Base-by-base conservation (phyloP, 2,113 vertebrate genomes). In the Stigmatopora argus region DNA sequence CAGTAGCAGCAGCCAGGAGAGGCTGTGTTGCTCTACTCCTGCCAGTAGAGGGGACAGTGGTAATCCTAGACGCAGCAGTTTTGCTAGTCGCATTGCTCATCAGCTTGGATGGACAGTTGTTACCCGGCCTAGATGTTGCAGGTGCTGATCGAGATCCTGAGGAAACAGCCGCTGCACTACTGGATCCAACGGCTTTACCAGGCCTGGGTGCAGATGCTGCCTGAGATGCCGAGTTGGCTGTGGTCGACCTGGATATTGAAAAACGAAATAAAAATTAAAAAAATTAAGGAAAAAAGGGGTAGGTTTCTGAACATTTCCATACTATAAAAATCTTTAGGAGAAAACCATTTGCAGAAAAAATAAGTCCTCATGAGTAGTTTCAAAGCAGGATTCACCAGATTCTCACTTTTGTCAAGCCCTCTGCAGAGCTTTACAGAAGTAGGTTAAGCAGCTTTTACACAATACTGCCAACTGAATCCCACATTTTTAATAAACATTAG, bases 41-140 rank as follows among this genome's bases (percentile, higher is more conserved):
- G 68, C 80, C 87, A 85, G 81, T 62, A 87, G 87, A 73, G 66
- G 86, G 71, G 0, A 83, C 74, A 68, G 79, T 61, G 41, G 80
- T 44, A 1, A 68, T 70, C 78, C 72, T 85, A 26, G 80, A 70
- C n/a, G 77, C 45, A 23, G 79, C 2, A 0, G 79, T 65, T 72
- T 75, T 84, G 34, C 58, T 44, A 52, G 72, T 23, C 34, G 71
- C 35, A 11, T 69, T 18, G 5, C 76, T 41, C 7, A 72, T 66
- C 56, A 74, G 63, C 73, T 76, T 90, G 34, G 72, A 19, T 56
- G 75, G 3, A 19, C 78, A 60, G 56, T 79, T 52, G 4, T 79
- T 56, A n/a, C 38, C 59, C 19, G 78, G 60, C 64, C 78, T 89
- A 41, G 67, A 62, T 21, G 69, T 18, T 5, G 60, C n/a, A 3